Evolutionary conservation across 23 tunicate species (phyloP).

Genomic region (Oikopleura vanhoeffeni): DNA sequence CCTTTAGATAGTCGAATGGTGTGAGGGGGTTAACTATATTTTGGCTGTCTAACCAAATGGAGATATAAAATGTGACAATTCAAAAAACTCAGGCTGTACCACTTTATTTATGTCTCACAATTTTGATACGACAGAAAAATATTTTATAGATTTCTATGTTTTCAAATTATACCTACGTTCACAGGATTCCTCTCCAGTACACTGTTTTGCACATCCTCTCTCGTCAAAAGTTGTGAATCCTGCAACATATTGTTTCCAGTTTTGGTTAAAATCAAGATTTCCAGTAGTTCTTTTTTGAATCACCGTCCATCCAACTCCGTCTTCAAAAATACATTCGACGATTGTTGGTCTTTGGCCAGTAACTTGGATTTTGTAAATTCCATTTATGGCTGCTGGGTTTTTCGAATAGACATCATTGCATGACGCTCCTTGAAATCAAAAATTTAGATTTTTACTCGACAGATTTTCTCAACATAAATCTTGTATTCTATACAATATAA

Average conservation of each 20-base stretch:
- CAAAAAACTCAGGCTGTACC: too few species aligned
- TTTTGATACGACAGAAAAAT: too few species aligned
- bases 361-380: constrained; percentile 1
- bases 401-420: background rate
- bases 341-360: background rate
- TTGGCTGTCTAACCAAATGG: too few species aligned
- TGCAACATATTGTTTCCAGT: constrained; percentile 35
- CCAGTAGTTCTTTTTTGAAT: constrained; percentile 47
- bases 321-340: background rate
- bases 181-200: background rate
- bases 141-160: too few species aligned
- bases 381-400: background rate
- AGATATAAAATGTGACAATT: too few species aligned
- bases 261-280: constrained; percentile 32
- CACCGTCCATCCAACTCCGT: constrained; percentile 41
- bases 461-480: too few species aligned
- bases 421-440: background rate
- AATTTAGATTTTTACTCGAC: too few species aligned
- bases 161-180: too few species aligned
- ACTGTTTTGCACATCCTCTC: constrained; percentile 47
- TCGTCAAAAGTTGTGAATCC: constrained; percentile 45
- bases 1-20: too few species aligned
- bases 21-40: too few species aligned
- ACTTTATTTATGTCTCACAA: too few species aligned
- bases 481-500: too few species aligned